Base-by-base conservation (phyloP, 2,888 invertebrate species). In the Acanthopleura granulata region DNA sequence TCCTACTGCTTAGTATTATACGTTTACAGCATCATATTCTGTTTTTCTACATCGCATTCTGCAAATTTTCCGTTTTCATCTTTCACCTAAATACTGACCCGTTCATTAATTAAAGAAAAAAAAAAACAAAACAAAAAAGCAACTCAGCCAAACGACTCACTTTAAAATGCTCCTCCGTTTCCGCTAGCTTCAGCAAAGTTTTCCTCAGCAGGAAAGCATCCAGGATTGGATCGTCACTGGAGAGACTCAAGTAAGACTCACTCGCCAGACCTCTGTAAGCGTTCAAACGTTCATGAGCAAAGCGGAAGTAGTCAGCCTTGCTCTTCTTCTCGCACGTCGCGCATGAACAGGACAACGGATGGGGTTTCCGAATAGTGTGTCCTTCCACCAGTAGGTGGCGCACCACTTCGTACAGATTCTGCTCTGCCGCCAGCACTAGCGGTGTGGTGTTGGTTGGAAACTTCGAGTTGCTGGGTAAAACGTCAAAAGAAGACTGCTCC, bases 91-190 rank as follows among this genome's bases (percentile, higher is more conserved):
- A n/a, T n/a, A n/a, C n/a, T n/a, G n/a, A n/a, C n/a, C n/a, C n/a
- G n/a, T n/a, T n/a, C n/a, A n/a, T n/a, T n/a, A n/a, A n/a, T n/a
- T n/a, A n/a, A n/a, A n/a, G n/a, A n/a, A n/a, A n/a, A n/a, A n/a
- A n/a, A n/a, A n/a, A n/a, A n/a, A n/a, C n/a, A n/a, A n/a, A n/a
- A n/a, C n/a, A 40, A 40, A 40, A 40, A 9, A 40, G 9, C 3
- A 40, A 6, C 3, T 40, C 40, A 40, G 9, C 40, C 40, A 40
- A 40, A 40, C 40, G 22, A 71, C 71, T 71, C 49, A 82, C 75
- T 77, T 81, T 82, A 75, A 80, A 82, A 75, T 82, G 82, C 66
- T 82, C 82, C 72, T 82, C 82, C 6, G 79, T 79, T n/a, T 75
- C 77, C 0, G 79, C 30, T 18, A 82, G 62, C 11, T 72, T 61